These are phyloP conservation scores for Menura novaehollandiae DNA, from an alignment of 2,113 vertebrate genomes.

Conservation along the genomic window DNA sequence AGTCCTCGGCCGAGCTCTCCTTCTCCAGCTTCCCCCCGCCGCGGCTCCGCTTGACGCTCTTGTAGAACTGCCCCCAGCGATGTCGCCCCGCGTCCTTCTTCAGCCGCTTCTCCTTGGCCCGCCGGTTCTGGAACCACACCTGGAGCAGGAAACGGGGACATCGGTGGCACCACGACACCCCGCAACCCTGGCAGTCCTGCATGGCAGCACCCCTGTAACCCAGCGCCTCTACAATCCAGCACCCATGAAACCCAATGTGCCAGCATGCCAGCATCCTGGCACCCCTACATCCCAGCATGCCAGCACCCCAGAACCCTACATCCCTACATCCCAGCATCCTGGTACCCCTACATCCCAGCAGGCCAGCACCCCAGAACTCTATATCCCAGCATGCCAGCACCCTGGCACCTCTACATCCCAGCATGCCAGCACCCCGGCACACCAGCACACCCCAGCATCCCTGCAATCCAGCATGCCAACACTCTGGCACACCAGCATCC, in stretches of 20 bases:
- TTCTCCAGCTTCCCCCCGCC: conserved; percentile 88
- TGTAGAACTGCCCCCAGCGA: conserved; percentile 98
- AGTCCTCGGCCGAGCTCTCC: conserved; percentile 94
- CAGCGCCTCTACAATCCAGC: background rate
- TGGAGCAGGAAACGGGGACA: conserved; percentile 14
- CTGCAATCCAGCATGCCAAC: accelerated
- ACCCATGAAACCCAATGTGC: too few species aligned
- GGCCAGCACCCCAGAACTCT: too few species aligned
- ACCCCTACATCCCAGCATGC: too few species aligned
- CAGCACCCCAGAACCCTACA: too few species aligned
- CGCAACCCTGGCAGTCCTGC: background rate
- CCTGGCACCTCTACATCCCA: too few species aligned
- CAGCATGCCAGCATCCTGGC: background rate
- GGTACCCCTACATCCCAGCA: background rate
- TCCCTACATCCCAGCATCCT: accelerated
- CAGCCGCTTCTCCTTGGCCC: conserved; percentile 95
- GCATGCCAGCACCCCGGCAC: too few species aligned
- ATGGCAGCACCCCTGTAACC: accelerated
- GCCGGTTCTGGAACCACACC: conserved; percentile 98
- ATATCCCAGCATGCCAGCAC: background rate
- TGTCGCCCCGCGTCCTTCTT: conserved; percentile 97
- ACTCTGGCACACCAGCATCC: background rate
- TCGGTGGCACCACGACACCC: accelerated
- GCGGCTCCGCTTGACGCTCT: conserved; percentile 90
- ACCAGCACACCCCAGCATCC: background rate